Evolutionary conservation across 53 echinoderm and acorn worm species (phyloP), one percentile per base, ranked within the genome.

Genomic region (Apostichopus leukothele): DNA sequence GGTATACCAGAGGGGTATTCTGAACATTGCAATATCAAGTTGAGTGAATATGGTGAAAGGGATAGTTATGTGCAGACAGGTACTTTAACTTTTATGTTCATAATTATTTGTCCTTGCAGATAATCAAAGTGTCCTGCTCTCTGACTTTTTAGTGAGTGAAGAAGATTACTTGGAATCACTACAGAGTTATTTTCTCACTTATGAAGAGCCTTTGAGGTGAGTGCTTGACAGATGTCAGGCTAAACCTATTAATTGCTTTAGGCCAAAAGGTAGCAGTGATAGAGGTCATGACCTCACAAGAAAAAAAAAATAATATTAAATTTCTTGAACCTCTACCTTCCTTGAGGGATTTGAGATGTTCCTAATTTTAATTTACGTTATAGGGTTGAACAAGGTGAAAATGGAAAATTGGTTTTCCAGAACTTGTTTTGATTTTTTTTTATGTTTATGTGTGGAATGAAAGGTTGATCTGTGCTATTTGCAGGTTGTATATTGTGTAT

Each of bases 131-230:
- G 87, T 89, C 23, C 90, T 92, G 10, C 74, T 92, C 61, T 89
- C 86, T 23, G 86, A 92, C 50, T 92, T 92, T 59, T 53, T 92
- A 52, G 90, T 79, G n/a, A 86, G 90, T 14, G 90, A 92, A 67
- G 78, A 87, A 39, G 92, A 92, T 85, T 92, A 92, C 76, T 86
- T 90, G 86, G 92, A 92, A 73, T 80, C 86, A 3, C 83, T 92
- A 78, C 92, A 89, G 67, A 92, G 92, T 90, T 92, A 92, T 80
- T 90, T 90, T 83, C 79, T 87, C 55, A 92, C 90, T 0, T 92
- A 92, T 20, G 92, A 90, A 71, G 84, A 84, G 57, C 84, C 84
- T 60, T 54, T 84, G 18, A 84, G 61, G 84, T 84, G 22, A 57
- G 84, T 60, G 18, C 14, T 57, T 5, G 16, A 71, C 71, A 71